phyloP scores from a whole-genome alignment of 2,113 vertebrate species.

The Hippocampus zosterae region DNA sequence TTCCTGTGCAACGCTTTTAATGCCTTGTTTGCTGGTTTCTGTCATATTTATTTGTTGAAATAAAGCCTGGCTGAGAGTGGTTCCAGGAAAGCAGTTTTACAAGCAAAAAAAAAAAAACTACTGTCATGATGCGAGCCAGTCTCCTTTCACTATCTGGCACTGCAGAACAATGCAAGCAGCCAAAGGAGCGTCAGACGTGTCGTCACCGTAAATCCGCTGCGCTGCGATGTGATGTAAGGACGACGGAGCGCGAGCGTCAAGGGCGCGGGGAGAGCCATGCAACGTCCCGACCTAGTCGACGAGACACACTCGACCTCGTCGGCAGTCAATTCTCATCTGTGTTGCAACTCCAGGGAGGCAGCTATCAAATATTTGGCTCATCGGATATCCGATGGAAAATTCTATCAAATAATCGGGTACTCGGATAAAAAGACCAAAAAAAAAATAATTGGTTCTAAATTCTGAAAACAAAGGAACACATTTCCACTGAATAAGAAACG shows the following conservation, averaged over 20 bases:
- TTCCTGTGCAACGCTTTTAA: conserved; percentile 25
- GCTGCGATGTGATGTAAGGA: conserved; percentile 34
- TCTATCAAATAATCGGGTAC: too few species aligned
- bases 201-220: conserved; percentile 37
- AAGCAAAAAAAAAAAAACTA: conserved; percentile 4
- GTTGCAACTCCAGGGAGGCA: too few species aligned
- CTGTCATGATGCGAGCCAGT: conserved; percentile 24
- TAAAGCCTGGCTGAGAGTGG: conserved; percentile 26
- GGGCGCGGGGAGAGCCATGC: conserved; percentile 33
- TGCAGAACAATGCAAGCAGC: conserved; percentile 36
- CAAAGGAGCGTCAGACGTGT: conserved; percentile 39
- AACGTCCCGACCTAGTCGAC: conserved; percentile 8
- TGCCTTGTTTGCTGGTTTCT: conserved; percentile 21
- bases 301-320: conserved; percentile 9
- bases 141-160: conserved; percentile 31
- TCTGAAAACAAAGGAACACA: too few species aligned
- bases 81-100: conserved; percentile 44
- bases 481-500: too few species aligned
- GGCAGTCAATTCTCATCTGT: too few species aligned
- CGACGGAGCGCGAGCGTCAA: conserved; percentile 14
- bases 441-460: too few species aligned
- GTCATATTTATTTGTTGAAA: conserved; percentile 42
- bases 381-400: too few species aligned
- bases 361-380: too few species aligned
- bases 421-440: too few species aligned